Evolutionary conservation across 2,888 invertebrate species (phyloP).

Genomic region (Chesias legatella): DNA sequence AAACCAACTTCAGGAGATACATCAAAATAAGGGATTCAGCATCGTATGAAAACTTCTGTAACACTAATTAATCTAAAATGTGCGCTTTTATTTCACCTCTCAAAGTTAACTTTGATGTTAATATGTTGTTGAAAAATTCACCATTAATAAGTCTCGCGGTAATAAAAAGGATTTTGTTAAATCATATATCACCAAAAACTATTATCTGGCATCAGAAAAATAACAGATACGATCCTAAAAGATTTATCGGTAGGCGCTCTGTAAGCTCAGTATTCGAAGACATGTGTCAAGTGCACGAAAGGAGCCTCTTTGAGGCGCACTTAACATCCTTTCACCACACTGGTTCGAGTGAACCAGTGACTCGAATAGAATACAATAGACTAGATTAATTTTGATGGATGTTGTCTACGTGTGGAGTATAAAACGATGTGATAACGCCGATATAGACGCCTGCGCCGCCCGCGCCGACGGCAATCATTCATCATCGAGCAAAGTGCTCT

Average conservation of each 20-base stretch:
- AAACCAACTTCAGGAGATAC: slow-evolving; percentile 15
- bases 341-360: no score
- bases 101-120: slow-evolving; percentile 50
- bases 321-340: no score
- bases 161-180: slow-evolving; percentile 58
- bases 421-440: slow-evolving; percentile 50
- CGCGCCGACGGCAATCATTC: slow-evolving; percentile 40
- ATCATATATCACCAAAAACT: slow-evolving; percentile 55
- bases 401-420: slow-evolving; percentile 45
- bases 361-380: slow-evolving; percentile 30
- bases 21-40: slow-evolving; percentile 2
- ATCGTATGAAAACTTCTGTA: slow-evolving; percentile 12
- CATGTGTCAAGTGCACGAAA: slow-evolving; percentile 36
- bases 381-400: slow-evolving; percentile 42
- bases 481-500: slow-evolving; percentile 42
- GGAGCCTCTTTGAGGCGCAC: no score
- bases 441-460: slow-evolving; percentile 40
- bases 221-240: slow-evolving; percentile 49
- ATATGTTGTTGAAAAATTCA: slow-evolving; percentile 53
- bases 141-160: slow-evolving; percentile 53
- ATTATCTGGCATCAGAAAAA: slow-evolving; percentile 54
- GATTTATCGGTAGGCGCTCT: slow-evolving; percentile 41
- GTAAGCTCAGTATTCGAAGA: slow-evolving; percentile 37
- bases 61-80: slow-evolving; percentile 29
- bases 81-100: slow-evolving; percentile 24